Evolutionary conservation across 2,113 vertebrate species (phyloP).

Genomic region (Pandion haliaetus): DNA sequence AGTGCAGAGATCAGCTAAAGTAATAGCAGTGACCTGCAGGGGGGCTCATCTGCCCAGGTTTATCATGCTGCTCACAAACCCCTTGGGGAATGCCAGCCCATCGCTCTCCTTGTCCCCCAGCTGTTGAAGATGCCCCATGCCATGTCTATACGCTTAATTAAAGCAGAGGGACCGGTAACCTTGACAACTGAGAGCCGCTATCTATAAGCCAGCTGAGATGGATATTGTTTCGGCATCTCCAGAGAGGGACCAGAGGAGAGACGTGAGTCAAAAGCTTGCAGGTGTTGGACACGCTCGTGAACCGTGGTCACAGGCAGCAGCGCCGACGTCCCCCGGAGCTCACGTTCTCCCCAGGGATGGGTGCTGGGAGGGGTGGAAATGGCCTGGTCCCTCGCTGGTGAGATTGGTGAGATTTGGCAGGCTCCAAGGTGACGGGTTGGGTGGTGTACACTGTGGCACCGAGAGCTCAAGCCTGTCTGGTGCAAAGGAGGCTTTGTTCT

Average conservation of each 20-base stretch:
- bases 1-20: neutral
- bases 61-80: neutral
- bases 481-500: neutral
- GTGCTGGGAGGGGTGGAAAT: neutral
- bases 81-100: neutral
- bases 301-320: neutral
- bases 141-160: neutral
- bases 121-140: neutral
- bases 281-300: fast-evolving
- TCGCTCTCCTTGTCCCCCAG: neutral
- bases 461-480: neutral
- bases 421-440: fast-evolving
- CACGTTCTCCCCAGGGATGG: neutral
- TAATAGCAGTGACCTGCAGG: slow-evolving; percentile 30
- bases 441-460: neutral
- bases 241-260: neutral
- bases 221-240: neutral
- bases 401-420: fast-evolving
- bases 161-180: slow-evolving; percentile 17
- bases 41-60: slow-evolving; percentile 18
- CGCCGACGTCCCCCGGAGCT: fast-evolving
- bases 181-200: neutral
- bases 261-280: neutral
- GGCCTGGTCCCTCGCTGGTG: neutral
- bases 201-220: neutral